Conservation (phyloP, 2,113 vertebrate genomes). For the Eptesicus fuscus region DNA sequence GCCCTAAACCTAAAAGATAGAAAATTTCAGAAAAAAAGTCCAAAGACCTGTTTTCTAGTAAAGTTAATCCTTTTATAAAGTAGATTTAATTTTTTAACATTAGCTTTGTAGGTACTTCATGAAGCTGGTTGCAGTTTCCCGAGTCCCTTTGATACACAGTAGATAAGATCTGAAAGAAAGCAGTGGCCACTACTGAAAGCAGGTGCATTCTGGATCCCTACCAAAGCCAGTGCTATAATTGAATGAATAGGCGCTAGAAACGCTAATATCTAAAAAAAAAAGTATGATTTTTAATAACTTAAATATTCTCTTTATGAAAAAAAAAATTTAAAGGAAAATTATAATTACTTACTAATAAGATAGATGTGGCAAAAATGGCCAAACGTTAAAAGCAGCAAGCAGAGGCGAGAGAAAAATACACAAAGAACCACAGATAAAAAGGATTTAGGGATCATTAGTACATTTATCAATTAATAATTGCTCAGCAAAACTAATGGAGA, state of each 20-base stretch:
- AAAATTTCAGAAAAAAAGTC: conserved; percentile 18
- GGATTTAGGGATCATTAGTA: neutral
- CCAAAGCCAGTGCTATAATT: neutral
- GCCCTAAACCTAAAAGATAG: neutral
- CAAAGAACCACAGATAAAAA: neutral
- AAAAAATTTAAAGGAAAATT: neutral
- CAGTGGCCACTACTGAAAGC: neutral
- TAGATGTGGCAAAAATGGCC: neutral
- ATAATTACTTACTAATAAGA: neutral
- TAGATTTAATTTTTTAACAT: neutral
- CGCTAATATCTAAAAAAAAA: neutral
- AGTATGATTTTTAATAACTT: neutral
- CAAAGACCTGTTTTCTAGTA: neutral
- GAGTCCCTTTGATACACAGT: neutral
- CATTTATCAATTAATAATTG: neutral
- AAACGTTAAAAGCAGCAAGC: neutral
- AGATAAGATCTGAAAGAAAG: neutral
- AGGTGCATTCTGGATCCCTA: too few species aligned
- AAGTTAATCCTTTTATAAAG: neutral
- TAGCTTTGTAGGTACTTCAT: neutral
- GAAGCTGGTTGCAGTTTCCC: neutral
- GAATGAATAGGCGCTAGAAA: neutral
- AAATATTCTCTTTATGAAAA: neutral
- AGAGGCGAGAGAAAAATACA: neutral
- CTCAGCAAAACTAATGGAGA: neutral